Base-by-base conservation (phyloP, 2,888 invertebrate species). In the Mycalesis mineus region DNA sequence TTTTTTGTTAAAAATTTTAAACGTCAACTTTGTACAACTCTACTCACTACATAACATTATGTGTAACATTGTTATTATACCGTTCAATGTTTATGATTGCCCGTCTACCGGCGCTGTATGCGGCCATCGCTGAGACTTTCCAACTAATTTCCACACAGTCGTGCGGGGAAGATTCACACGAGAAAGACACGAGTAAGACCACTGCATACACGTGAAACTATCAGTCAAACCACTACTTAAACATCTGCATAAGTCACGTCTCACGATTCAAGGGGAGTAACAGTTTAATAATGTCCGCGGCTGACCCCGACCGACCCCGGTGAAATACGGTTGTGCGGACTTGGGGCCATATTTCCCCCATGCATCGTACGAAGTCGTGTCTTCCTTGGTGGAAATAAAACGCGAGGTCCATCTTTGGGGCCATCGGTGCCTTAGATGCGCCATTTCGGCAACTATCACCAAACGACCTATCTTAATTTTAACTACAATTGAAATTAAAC, bases 371-470 rank as follows among this genome's bases (percentile, higher is more conserved):
- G 74, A 74, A 85, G 87, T 88, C 89, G 89, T 89, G 89, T 88
- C 88, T 88, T 88, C 87, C 85, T 82, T 72, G 80, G 79, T 87
- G 85, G 88, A 88, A 88, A 89, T 89, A 89, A 88, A 88, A 88
- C 85, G 80, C 81, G 78, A 84, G 83, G 88, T 89, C 89, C 89
- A 88, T 88, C 89, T 88, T 82, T 82, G 76, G 82, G 89, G 89
- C 82, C 89, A 88, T 89, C 89, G 84, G 83, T 77, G 80, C 82
- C 83, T 80, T 79, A 82, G 86, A 88, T 88, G 88, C 87, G 86
- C 87, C 75, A 84, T 86, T 85, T 85, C 72, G 69, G 53, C 51
- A 9, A 42, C 44, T 64, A 61, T 53, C 52, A 11, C 61, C 37
- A 65, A 80, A 80, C 67, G 65, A 52, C 70, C 29, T 68, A 82